Evolutionary conservation across 2,797 vertebrate species (phyloP).

Genomic region (Odontamblyopus rebecca): DNA sequence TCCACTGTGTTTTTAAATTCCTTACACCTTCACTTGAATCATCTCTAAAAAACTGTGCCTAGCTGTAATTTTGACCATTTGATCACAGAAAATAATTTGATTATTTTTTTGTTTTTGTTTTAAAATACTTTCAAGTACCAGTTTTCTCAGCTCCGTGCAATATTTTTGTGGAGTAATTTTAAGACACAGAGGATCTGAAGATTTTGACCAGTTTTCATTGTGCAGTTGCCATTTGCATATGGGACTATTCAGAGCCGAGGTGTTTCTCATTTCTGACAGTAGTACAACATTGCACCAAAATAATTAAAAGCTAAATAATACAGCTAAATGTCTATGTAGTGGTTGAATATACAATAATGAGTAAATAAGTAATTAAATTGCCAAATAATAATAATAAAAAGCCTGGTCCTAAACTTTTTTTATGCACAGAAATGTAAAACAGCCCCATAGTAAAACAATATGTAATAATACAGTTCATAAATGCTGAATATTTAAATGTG

Average conservation of each 20-base stretch:
- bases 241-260: background rate
- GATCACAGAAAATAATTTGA: background rate
- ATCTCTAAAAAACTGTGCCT: no score
- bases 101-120: background rate
- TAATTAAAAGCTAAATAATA: conserved; percentile 5
- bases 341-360: background rate
- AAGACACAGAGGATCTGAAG: no score
- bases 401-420: no score
- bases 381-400: no score
- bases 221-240: background rate
- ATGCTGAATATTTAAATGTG: no score
- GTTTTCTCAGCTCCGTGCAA: no score
- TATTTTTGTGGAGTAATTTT: background rate
- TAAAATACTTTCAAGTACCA: background rate
- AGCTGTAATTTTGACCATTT: background rate
- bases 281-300: background rate
- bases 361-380: no score
- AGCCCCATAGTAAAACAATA: no score
- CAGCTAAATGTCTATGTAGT: background rate
- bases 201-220: background rate
- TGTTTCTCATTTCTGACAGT: background rate
- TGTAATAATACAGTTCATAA: no score
- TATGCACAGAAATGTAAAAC: no score
- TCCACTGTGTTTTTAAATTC: no score
- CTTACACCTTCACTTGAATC: no score